A percentile compares a stretch with the other conserved stretches of the same genome.
Evolutionary conservation across 1,140 invertebrate genomes (phyloP).

Genomic region (Hestina assimilis): DNA sequence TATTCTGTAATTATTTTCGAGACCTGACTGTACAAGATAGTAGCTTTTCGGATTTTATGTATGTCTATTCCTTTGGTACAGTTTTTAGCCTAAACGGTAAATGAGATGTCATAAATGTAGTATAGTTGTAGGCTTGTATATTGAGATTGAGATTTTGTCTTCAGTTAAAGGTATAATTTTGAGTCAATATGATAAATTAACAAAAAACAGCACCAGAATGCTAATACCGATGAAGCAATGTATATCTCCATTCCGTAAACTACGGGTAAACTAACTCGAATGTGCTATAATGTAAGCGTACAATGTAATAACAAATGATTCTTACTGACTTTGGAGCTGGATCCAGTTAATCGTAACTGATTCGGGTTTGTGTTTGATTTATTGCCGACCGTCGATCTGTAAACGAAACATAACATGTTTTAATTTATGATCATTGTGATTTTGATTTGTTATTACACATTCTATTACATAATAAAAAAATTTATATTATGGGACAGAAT

Average conservation of each 20-base stretch:
- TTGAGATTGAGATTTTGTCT: background rate
- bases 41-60: too few species aligned
- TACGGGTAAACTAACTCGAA: conserved; percentile 33
- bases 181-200: background rate
- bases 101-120: too few species aligned
- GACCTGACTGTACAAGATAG: too few species aligned
- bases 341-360: conserved; percentile 85
- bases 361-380: conserved; percentile 75
- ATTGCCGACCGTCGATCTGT: conserved; percentile 71
- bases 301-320: conserved; percentile 83
- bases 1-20: too few species aligned
- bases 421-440: background rate
- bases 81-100: too few species aligned
- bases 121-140: background rate
- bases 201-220: conserved; percentile 10
- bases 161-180: background rate
- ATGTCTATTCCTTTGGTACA: too few species aligned
- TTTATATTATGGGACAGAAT: too few species aligned
- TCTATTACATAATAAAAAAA: too few species aligned
- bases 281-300: conserved; percentile 65
- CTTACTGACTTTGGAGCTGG: conserved; percentile 96
- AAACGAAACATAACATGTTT: conserved; percentile 26
- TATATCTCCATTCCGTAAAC: conserved; percentile 24
- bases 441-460: too few species aligned
- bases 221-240: conserved; percentile 12